Conservation (phyloP, 2,888 invertebrate genomes). For the Galerucella calmariensis region DNA sequence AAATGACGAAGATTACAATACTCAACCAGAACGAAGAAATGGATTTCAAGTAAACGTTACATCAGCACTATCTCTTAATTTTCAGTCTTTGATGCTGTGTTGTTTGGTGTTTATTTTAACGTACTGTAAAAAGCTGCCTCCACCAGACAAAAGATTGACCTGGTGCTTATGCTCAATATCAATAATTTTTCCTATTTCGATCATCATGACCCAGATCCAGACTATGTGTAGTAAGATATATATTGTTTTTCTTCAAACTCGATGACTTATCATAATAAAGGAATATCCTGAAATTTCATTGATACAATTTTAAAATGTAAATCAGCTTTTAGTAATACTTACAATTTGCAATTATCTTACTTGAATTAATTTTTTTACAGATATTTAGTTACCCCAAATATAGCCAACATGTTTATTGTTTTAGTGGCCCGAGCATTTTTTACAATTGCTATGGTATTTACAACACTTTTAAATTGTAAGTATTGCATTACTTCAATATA, state of each 20-base stretch:
- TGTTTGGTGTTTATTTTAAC: conserved; percentile 37
- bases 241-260: not conserved
- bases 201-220: conserved; percentile 46
- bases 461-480: conserved; percentile 48
- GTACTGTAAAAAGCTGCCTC: conserved; percentile 43
- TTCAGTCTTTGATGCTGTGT: conserved; percentile 40
- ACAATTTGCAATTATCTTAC: too few species aligned
- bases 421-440: conserved; percentile 51
- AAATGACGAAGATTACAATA: not conserved
- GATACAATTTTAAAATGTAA: too few species aligned
- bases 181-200: conserved; percentile 44
- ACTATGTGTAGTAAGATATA: conserved; percentile 4
- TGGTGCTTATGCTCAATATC: conserved; percentile 42
- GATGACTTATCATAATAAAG: not conserved
- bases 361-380: not conserved
- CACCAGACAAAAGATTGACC: conserved; percentile 45
- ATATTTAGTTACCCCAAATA: conserved; percentile 4
- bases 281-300: too few species aligned
- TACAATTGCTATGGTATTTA: conserved; percentile 43
- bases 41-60: conserved; percentile 44
- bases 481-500: conserved; percentile 7
- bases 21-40: not conserved
- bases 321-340: too few species aligned
- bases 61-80: conserved; percentile 40
- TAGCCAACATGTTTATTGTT: conserved; percentile 33